Percentiles rank a stretch among this genome's conserved stretches.
Conservation (phyloP, 2,113 vertebrate species). For the Camelus dromedarius region DNA sequence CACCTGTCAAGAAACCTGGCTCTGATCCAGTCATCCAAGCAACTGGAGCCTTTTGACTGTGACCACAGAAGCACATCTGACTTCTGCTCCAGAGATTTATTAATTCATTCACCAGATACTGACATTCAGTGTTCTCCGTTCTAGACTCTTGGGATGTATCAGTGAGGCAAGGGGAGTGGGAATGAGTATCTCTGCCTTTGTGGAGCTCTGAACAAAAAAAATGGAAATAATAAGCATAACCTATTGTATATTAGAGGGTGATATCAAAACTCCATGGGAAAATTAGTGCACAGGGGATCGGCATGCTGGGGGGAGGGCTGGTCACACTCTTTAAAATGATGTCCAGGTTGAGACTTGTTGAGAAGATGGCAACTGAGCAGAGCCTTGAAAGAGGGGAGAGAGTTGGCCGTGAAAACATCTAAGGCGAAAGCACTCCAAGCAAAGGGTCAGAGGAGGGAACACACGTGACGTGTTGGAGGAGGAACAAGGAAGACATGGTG, state of each 20-base stretch:
- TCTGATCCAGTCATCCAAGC: neutral
- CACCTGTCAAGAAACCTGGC: neutral
- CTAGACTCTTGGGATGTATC: neutral
- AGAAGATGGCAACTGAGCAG: neutral
- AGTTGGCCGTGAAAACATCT: neutral
- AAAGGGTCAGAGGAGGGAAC: neutral
- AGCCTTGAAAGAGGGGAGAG: neutral
- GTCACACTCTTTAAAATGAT: neutral
- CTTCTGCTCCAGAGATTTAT: neutral
- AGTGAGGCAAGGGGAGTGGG: rapidly evolving
- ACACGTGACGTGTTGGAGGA: neutral
- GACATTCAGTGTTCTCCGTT: neutral
- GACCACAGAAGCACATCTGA: neutral
- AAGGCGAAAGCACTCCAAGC: neutral
- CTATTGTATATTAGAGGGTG: neutral
- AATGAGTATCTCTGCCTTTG: neutral
- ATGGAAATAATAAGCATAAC: neutral
- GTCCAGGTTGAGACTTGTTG: neutral
- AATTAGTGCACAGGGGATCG: neutral
- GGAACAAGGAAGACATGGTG: neutral
- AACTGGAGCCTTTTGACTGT: neutral
- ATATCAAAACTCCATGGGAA: neutral
- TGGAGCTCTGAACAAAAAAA: neutral
- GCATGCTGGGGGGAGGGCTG: neutral
- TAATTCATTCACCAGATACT: neutral